Evolutionary conservation across 1,140 invertebrate genomes (phyloP), one percentile per base, ranked within the genome.

Genomic region (Globodera ellingtonae): DNA sequence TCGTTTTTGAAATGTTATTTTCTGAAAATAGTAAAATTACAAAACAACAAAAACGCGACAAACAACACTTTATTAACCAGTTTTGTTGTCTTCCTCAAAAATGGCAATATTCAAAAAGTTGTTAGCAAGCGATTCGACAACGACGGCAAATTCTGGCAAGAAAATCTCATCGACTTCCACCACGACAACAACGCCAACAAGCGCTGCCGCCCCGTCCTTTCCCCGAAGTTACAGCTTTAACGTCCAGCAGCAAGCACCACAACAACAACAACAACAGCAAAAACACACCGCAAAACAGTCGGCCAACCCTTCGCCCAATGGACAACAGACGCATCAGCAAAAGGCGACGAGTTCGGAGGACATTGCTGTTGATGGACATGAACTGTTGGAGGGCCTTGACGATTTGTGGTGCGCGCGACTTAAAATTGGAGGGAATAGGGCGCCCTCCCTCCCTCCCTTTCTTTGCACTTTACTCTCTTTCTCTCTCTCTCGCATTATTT

Each of bases 31-130:
- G 24, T 21, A 70, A 13, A 10, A n/a, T 69, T 10, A 69, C n/a
- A 8, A 70, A 8, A 70, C 46, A 13, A 44, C 67, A 70, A 70
- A 13, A 65, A 1, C 18, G 5, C 46, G 35, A 44, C 46, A 70
- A 70, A 44, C 24, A 10, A 15, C 24, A 70, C 6, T 44, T 24
- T 70, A 18, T 35, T 35, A 35, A 70, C 35, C 67, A 70, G 35
- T 13, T 70, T 35, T 47, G 46, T 9, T 35, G 24, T 70, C 10
- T n/a, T 70, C 24, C 18, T 18, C 67, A 70, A 44, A 44, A 70
- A 70, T 70, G 67, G 67, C 67, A 44, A 70, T 70, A 44, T 70
- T 70, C 67, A 70, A 70, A 70, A 70, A 70, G 18, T 70, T 70
- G 67, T 70, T 70, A 70, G 67, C 46, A 9, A 70, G 24, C 46